Percentiles rank a stretch among this genome's conserved stretches.
These are phyloP conservation scores for Puntigrus tetrazona DNA, from an alignment of 2,113 vertebrate species.

Conservation along the genomic window DNA sequence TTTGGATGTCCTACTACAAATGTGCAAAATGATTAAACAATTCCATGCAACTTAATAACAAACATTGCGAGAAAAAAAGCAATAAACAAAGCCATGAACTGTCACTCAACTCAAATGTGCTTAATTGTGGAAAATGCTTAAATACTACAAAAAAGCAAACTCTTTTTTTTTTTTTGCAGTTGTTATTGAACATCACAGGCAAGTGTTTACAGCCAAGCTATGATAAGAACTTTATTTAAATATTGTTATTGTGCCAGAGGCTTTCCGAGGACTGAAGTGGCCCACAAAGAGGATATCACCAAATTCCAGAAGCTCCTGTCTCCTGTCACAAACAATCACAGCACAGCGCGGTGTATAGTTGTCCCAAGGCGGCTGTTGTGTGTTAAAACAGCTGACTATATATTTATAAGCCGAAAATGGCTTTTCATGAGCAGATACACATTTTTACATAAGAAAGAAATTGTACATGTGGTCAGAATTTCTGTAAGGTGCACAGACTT, in stretches of 20 bases:
- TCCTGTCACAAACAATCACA: conserved; percentile 30
- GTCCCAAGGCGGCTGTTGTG: conserved; percentile 27
- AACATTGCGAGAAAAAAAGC: not conserved
- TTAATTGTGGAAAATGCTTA: not conserved
- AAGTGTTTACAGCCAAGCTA: conserved; percentile 9
- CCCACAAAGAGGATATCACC: conserved; percentile 31
- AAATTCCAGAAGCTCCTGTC: conserved; percentile 33
- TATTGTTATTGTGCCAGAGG: conserved; percentile 21
- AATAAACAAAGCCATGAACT: not conserved
- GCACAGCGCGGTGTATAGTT: not conserved
- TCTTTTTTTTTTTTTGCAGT: too few species aligned
- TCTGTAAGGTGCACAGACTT: not conserved
- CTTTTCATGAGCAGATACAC: conserved; percentile 17
- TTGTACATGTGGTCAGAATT: conserved; percentile 17
- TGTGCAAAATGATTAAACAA: not conserved
- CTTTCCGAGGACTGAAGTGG: conserved; percentile 10
- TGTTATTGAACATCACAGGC: not conserved
- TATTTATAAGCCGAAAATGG: conserved; percentile 32
- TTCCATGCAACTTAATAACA: not conserved
- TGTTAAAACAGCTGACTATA: conserved; percentile 25
- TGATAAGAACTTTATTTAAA: conserved; percentile 15
- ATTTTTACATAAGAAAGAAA: conserved; percentile 42
- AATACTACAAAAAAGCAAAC: not conserved
- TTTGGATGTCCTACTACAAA: not conserved
- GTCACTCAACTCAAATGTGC: not conserved